Evolutionary conservation across 2,113 vertebrate genomes (phyloP).

Genomic region (Bothrops jararaca): DNA sequence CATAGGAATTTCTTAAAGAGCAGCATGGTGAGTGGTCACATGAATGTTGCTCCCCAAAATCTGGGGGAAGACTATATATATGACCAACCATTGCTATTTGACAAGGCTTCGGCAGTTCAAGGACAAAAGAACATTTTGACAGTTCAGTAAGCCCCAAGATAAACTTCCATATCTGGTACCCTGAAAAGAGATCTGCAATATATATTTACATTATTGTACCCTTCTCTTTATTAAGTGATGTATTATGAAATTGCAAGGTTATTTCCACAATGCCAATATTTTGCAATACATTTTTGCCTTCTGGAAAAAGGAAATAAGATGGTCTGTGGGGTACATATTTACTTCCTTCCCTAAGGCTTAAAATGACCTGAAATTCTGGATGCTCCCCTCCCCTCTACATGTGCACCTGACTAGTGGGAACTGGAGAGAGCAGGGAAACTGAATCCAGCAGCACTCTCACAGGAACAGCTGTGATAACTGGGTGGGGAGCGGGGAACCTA

Average conservation of each 20-base stretch:
- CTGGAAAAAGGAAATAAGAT: not conserved
- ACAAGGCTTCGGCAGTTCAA: not conserved
- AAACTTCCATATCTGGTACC: not conserved
- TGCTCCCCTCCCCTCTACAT: too few relatives aligned
- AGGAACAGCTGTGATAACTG: too few relatives aligned
- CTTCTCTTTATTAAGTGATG: not conserved
- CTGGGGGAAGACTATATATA: not conserved
- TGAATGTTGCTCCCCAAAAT: not conserved
- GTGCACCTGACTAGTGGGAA: too few relatives aligned
- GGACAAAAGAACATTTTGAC: not conserved
- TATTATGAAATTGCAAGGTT: not conserved
- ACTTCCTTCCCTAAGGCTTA: not conserved
- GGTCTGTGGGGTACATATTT: not conserved
- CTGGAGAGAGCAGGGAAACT: too few relatives aligned
- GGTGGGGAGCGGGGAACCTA: too few relatives aligned
- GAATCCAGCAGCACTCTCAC: too few relatives aligned
- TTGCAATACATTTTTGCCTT: not conserved
- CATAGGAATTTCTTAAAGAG: not conserved
- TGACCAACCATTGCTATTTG: not conserved
- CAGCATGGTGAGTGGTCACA: not conserved
- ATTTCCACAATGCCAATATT: not conserved
- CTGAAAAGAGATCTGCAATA: not conserved
- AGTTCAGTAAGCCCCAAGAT: not conserved
- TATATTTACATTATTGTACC: not conserved
- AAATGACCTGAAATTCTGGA: not conserved